These are phyloP conservation scores for Cyanocitta stelleri DNA, from an alignment of 2,113 vertebrate genomes.

Conservation along the genomic window DNA sequence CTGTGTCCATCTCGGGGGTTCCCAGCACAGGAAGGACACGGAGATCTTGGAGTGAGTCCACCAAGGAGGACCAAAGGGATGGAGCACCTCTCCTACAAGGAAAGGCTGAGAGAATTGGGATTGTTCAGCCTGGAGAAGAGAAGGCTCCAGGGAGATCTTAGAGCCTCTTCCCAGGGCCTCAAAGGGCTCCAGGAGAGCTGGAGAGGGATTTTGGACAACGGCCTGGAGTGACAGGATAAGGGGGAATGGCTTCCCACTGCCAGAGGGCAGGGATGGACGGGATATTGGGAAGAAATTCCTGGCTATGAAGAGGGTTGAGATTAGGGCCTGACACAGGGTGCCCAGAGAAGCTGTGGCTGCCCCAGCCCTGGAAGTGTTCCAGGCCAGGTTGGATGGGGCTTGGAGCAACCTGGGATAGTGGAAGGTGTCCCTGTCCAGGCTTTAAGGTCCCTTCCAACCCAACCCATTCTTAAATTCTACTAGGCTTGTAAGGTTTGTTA, in stretches of 20 bases:
- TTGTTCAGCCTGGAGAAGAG: not conserved
- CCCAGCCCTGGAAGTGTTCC: not conserved
- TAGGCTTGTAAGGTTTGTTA: not conserved
- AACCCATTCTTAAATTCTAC: not conserved
- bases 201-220: not conserved
- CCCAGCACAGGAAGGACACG: not conserved
- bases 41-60: not conserved
- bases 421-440: not conserved
- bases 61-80: not conserved
- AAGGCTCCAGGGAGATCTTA: not conserved
- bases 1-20: not conserved
- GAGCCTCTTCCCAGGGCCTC: fast-evolving
- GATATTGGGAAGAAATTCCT: not conserved
- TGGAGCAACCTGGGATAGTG: fast-evolving
- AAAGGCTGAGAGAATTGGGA: not conserved
- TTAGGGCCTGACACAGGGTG: not conserved
- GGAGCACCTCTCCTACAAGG: not conserved
- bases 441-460: too few relatives aligned
- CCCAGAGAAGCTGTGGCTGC: not conserved
- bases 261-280: not conserved
- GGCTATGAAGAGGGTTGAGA: fast-evolving
- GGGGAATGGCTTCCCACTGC: not conserved
- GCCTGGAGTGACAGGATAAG: not conserved
- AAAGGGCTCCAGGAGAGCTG: not conserved
- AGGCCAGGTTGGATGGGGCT: fast-evolving